Evolutionary conservation across 2,888 invertebrate species (phyloP), one percentile per base, ranked within the genome.

Genomic region (Trimorus sp.): DNA sequence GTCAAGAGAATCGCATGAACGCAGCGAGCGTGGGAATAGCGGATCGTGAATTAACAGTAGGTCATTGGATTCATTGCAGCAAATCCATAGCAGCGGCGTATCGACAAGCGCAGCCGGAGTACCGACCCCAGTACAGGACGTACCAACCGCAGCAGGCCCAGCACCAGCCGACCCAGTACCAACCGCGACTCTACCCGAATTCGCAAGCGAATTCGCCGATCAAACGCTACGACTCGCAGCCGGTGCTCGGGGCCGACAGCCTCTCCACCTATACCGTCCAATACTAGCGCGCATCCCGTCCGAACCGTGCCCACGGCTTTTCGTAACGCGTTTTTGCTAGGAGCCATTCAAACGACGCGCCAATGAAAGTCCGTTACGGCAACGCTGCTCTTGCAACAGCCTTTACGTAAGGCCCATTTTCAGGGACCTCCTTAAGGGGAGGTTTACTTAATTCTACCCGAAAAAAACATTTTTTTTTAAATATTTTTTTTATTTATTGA

Each of bases 221-320:
- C 63, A 74, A 83, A 14, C 84, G 84, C 82, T 85, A 84, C 83
- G 85, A 88, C 66, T 95, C 95, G 15, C 96, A 96, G 90, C 96
- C 96, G 0, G 95, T 96, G 0, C 93, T 94, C 83, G 96, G 95
- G 88, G 93, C 96, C 82, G 94, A 96, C 54, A 94, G 92, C 89
- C 42, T 85, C 37, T 96, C 96, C 15, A 96, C 97, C 6, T 97
- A 97, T 91, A 94, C 95, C 83, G 94, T 97, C 84, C 94, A 95
- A 89, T 97, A 96, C 89, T 94, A 94, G 87, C 94, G 94, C 26
- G 26, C 26, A 26, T 26, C 26, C 26, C 26, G 26, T 26, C 26
- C 26, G 26, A 26, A 26, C 26, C 26, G 26, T 26, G 26, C 26
- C 26, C 26, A 26, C 26, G 26, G 26, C 26, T 26, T 26, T 26